Evolutionary conservation across 2,113 vertebrate genomes (phyloP).

Genomic region (Otus sunia): DNA sequence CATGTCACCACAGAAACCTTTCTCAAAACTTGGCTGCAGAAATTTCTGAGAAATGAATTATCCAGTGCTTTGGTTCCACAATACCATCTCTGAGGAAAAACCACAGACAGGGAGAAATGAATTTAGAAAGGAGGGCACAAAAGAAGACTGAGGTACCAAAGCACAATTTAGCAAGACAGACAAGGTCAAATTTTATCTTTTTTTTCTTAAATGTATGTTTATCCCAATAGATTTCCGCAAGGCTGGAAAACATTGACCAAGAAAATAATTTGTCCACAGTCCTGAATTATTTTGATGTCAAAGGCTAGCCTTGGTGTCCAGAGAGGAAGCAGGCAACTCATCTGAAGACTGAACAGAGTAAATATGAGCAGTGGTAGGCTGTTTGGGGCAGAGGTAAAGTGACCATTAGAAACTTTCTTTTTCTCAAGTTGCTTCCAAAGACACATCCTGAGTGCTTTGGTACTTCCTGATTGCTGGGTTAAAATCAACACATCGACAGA

Average conservation of each 20-base stretch:
- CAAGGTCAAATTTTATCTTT: background rate
- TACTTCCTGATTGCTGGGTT: background rate
- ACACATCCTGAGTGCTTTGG: background rate
- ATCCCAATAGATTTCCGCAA: background rate
- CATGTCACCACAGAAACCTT: background rate
- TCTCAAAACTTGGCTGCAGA: constrained; percentile 1
- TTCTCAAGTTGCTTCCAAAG: background rate
- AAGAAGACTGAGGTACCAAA: background rate
- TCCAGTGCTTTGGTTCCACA: background rate
- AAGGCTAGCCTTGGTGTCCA: background rate
- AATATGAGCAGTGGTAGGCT: background rate
- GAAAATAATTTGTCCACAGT: background rate
- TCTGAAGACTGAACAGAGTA: background rate
- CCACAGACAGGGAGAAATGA: background rate
- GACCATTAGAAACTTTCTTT: background rate
- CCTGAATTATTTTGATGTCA: background rate
- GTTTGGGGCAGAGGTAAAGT: background rate
- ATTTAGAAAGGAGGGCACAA: background rate
- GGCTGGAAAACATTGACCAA: background rate
- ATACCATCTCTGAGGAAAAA: background rate
- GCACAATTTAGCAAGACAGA: background rate
- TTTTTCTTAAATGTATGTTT: background rate
- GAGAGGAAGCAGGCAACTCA: background rate
- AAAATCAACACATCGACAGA: background rate
- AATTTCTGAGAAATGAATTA: constrained; percentile 1